A percentile compares a stretch with the other conserved stretches of the same genome.
Evolutionary conservation across 1,140 invertebrate species (phyloP).

Genomic region (Arctopsyche grandis): DNA sequence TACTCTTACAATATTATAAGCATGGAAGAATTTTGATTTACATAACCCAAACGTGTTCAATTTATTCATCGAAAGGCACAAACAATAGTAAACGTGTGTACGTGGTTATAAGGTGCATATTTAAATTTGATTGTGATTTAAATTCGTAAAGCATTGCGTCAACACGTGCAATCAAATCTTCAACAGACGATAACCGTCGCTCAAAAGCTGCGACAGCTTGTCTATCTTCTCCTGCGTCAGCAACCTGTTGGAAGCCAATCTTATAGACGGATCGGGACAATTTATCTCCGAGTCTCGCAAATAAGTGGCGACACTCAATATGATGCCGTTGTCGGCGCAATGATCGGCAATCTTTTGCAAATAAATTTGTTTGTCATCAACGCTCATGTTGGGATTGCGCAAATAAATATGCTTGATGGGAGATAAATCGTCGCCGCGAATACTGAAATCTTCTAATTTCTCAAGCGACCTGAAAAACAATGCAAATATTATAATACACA

Average conservation of each 20-base stretch:
- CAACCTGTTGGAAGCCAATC: constrained; percentile 70
- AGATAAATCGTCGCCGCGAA: constrained; percentile 72
- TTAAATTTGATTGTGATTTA: too few relatives aligned
- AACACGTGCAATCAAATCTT: neutral
- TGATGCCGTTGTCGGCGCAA: constrained; percentile 71
- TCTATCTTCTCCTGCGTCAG: constrained; percentile 69
- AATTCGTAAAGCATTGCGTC: too few relatives aligned
- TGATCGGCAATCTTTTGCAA: constrained; percentile 71
- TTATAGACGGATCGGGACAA: constrained; percentile 72
- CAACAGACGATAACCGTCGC: constrained; percentile 58
- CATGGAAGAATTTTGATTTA: too few relatives aligned
- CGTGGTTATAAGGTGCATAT: too few relatives aligned
- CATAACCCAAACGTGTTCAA: too few relatives aligned
- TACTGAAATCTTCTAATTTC: constrained; percentile 65
- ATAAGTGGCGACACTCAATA: constrained; percentile 73
- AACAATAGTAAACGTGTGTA: too few relatives aligned
- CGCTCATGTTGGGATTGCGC: constrained; percentile 62
- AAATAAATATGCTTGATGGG: constrained; percentile 86
- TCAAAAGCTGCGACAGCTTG: constrained; percentile 60
- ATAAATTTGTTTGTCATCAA: constrained; percentile 66
- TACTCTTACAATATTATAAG: too few relatives aligned
- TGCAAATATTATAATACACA: too few relatives aligned
- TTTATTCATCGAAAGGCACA: too few relatives aligned
- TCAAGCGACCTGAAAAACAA: constrained; percentile 62
- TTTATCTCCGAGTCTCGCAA: constrained; percentile 70